These are phyloP conservation scores for Lamprotornis superbus DNA, from an alignment of 2,113 vertebrate genomes.

Conservation along the genomic window DNA sequence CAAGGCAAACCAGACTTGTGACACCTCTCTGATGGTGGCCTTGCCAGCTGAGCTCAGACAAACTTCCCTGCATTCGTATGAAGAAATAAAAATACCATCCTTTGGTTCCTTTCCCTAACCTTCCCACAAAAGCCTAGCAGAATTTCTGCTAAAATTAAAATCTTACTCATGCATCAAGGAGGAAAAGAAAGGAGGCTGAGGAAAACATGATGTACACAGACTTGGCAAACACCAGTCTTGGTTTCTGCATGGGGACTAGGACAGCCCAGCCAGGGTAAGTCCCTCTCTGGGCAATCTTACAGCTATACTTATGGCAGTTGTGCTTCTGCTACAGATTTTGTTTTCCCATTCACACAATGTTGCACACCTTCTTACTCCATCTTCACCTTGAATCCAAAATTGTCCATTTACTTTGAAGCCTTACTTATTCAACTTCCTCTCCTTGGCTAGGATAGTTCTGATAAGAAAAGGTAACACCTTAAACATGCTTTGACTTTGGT, in stretches of 20 bases:
- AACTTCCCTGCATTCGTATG: background rate
- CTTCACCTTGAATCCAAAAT: background rate
- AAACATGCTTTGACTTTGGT: background rate
- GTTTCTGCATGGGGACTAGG: background rate
- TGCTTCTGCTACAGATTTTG: background rate
- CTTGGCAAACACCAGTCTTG: background rate
- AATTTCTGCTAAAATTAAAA: constrained; percentile 4
- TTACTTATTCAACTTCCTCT: background rate
- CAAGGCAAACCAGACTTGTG: background rate
- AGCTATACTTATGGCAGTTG: background rate
- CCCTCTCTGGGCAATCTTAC: background rate
- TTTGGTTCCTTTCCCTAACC: background rate
- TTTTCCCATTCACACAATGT: background rate
- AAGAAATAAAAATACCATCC: background rate
- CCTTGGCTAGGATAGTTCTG: background rate
- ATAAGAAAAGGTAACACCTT: background rate
- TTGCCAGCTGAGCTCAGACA: background rate
- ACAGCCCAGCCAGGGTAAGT: background rate
- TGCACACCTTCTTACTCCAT: background rate
- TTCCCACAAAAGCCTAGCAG: background rate
- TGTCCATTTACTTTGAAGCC: background rate
- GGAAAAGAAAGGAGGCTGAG: background rate
- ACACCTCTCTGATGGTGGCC: background rate
- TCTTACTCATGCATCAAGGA: background rate
- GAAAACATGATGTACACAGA: background rate